These are phyloP conservation scores for Pholis gunnellus DNA, from an alignment of 2,113 vertebrate genomes.

Conservation along the genomic window DNA sequence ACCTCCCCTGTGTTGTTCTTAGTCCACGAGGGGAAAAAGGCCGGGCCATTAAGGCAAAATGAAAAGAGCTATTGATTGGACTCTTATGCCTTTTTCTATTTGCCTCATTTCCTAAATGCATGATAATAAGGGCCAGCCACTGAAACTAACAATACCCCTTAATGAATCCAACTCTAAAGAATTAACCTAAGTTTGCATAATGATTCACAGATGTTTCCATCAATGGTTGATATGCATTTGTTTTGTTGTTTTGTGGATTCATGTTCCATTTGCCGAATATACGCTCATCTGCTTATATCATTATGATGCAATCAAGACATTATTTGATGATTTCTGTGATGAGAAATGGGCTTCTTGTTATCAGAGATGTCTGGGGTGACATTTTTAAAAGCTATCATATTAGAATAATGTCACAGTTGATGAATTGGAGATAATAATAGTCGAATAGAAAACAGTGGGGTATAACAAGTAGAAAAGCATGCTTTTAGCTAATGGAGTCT, in stretches of 20 bases:
- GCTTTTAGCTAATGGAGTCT: constrained; percentile 71
- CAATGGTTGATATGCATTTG: constrained; percentile 86
- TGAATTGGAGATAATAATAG: constrained; percentile 88
- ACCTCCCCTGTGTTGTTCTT: constrained; percentile 91
- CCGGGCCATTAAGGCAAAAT: constrained; percentile 96
- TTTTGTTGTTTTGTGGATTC: constrained; percentile 73
- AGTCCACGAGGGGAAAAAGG: constrained; percentile 80
- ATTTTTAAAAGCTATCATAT: constrained; percentile 85
- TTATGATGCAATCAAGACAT: constrained; percentile 92
- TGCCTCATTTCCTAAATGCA: constrained; percentile 97
- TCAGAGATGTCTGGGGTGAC: constrained; percentile 71
- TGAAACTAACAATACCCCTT: constrained; percentile 94
- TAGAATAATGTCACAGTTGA: constrained; percentile 83
- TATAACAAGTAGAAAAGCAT: constrained; percentile 55
- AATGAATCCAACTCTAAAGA: constrained; percentile 97
- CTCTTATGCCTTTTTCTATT: constrained; percentile 96
- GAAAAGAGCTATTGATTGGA: constrained; percentile 99
- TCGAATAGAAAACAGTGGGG: constrained; percentile 83
- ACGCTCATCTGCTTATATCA: constrained; percentile 90
- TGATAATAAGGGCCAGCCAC: constrained; percentile 94
- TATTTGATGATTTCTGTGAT: constrained; percentile 93
- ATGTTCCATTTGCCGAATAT: constrained; percentile 82
- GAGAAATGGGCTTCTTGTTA: constrained; percentile 79
- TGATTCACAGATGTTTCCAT: constrained; percentile 94
- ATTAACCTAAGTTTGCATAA: constrained; percentile 92